A percentile compares a stretch with the other conserved stretches of the same genome.
These are phyloP conservation scores for Anomalospiza imberbis DNA, from an alignment of 2,797 vertebrate genomes.

Conservation along the genomic window DNA sequence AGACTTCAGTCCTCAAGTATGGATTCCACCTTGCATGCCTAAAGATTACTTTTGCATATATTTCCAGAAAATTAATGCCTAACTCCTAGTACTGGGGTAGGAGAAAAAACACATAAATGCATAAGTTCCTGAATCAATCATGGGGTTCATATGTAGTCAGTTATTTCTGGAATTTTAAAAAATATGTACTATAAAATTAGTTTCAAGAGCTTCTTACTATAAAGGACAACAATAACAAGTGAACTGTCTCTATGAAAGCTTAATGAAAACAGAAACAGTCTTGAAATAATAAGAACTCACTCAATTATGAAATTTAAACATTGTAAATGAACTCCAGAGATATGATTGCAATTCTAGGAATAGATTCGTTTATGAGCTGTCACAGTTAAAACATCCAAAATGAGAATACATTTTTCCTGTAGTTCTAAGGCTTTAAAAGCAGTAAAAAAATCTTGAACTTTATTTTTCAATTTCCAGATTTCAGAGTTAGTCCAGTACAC, in stretches of 20 bases:
- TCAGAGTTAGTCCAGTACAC: neutral
- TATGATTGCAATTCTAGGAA: neutral
- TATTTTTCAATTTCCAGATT: neutral
- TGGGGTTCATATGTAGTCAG: neutral
- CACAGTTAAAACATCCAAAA: neutral
- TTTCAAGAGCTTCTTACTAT: neutral
- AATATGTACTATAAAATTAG: neutral
- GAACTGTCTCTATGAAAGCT: neutral
- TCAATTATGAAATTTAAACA: slow-evolving; percentile 21
- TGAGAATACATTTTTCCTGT: neutral
- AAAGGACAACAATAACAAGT: neutral
- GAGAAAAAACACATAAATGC: neutral
- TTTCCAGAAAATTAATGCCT: neutral
- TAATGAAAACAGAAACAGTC: neutral
- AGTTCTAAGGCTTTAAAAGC: neutral
- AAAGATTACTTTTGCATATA: neutral
- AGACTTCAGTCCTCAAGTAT: neutral
- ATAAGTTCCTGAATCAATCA: rapidly evolving
- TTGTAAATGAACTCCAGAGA: neutral
- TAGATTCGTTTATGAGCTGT: neutral
- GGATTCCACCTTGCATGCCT: neutral
- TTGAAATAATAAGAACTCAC: slow-evolving; percentile 27
- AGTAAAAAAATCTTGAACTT: neutral
- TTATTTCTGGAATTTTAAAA: neutral
- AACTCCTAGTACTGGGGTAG: neutral